Evolutionary conservation across 2,888 invertebrate species (phyloP).

Genomic region (Drosophila gaucha): DNA sequence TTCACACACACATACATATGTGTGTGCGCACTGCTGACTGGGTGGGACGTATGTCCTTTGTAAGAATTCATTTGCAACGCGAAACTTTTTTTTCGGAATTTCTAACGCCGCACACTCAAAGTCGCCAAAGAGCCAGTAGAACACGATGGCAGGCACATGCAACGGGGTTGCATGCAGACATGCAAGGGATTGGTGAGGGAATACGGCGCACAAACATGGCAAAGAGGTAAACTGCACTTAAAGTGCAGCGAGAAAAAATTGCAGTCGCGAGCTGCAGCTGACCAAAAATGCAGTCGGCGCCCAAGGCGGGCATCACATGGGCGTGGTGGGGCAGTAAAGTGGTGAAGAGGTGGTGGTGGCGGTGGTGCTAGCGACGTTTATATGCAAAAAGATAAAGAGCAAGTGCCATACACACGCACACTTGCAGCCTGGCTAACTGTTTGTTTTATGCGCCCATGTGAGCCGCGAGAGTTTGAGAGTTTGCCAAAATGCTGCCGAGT

Average conservation of each 20-base stretch:
- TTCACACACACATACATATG: constrained; percentile 1
- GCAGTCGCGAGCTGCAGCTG: constrained; percentile 69
- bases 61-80: constrained; percentile 77
- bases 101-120: constrained; percentile 77
- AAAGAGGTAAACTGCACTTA: constrained; percentile 81
- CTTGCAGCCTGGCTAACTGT: constrained; percentile 48
- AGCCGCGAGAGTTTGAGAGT: constrained; percentile 64
- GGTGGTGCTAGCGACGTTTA: constrained; percentile 62
- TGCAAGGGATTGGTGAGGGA: background rate
- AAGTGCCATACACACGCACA: constrained; percentile 59
- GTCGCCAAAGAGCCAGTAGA: constrained; percentile 63
- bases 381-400: constrained; percentile 78
- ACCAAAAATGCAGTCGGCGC: constrained; percentile 78
- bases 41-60: constrained; percentile 64
- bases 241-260: constrained; percentile 80
- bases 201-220: constrained; percentile 41
- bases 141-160: constrained; percentile 10
- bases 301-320: constrained; percentile 40
- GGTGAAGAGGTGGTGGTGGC: constrained; percentile 2
- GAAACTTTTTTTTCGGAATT: constrained; percentile 78
- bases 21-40: constrained; percentile 18
- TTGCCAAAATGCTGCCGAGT: constrained; percentile 73
- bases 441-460: constrained; percentile 71
- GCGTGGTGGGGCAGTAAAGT: constrained; percentile 11
- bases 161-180: constrained; percentile 12